Evolutionary conservation across 1,140 invertebrate species (phyloP), one percentile per base, ranked within the genome.

Genomic region (Polypedilum vanderplanki): DNA sequence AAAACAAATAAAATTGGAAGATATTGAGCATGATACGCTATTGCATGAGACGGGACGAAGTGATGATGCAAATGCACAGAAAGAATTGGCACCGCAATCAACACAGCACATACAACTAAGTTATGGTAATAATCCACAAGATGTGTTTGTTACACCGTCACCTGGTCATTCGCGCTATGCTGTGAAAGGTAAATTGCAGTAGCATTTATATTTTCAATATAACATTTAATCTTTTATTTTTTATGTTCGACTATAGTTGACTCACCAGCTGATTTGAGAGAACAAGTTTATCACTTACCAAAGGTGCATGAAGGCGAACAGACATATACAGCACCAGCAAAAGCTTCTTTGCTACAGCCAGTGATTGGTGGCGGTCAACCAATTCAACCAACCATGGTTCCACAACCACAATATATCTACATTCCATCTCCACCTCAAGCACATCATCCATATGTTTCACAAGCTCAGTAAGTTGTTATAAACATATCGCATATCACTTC

Each of bases 11-110:
- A 76, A 76, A 41, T 20, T 76, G 8, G 75, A 76, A 70, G 75
- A 76, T 41, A 76, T 76, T 67, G 75, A 76, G 73, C 15, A 41
- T 18, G 75, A 76, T 40, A 76, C 73, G 41, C 41, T 76, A 41
- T 15, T 76, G 7, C 73, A 70, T 22, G 75, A 76, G 18, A 73
- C 40, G 20, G 46, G 8, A 18, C 18, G 65, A 22, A 20, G 20
- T 70, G 18, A 7, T 70, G 65, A 70, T 70, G 65, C 9, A 18
- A 65, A 24, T n/a, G 57, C 10, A 73, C 15, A 7, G 7, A 75
- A 75, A 73, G 75, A 75, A 73, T 46, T 75, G 9, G 24, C 65
- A 41, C 12, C 22, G 24, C 75, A 75, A 41, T 67, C 65, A 20
- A 73, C 65, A 15, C 75, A 75, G 24, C 75, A 75, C 57, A 20